Conservation (phyloP, 2,888 invertebrate genomes). For the Hirudinaria manillensis region DNA sequence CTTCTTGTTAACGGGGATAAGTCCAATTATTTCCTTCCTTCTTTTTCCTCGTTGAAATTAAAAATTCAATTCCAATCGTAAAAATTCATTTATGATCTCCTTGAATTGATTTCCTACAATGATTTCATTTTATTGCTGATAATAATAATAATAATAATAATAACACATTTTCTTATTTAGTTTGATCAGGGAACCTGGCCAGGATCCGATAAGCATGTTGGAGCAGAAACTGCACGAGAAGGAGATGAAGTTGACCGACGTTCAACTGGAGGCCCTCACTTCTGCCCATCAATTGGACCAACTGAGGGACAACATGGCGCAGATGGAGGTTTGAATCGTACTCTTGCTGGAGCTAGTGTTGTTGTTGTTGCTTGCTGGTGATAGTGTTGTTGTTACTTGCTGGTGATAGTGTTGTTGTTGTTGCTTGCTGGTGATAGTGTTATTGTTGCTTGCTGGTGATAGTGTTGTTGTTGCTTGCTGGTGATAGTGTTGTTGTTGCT, state of each 20-base stretch:
- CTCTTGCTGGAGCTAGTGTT: conserved; percentile 33
- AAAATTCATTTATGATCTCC: too few species aligned
- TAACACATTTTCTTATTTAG: neutral
- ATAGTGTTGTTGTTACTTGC: neutral
- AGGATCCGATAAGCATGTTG: conserved; percentile 65
- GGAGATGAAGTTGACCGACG: conserved; percentile 90
- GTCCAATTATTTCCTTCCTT: too few species aligned
- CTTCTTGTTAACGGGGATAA: too few species aligned
- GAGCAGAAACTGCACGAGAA: conserved; percentile 89
- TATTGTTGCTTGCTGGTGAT: too few species aligned
- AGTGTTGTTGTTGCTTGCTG: too few species aligned
- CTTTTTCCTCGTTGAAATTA: too few species aligned
- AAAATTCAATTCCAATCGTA: too few species aligned
- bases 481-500: too few species aligned
- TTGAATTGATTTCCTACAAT: too few species aligned
- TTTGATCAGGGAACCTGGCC: neutral
- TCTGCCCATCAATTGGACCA: conserved; percentile 95
- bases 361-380: too few species aligned
- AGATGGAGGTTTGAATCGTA: conserved; percentile 74
- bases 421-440: neutral
- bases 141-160: too few species aligned
- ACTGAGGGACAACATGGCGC: conserved; percentile 88
- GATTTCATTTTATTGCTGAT: too few species aligned
- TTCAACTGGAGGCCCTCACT: conserved; percentile 86
- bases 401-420: neutral